Base-by-base conservation (phyloP, 2,888 invertebrate genomes). In the Drosophila paramelanica region DNA sequence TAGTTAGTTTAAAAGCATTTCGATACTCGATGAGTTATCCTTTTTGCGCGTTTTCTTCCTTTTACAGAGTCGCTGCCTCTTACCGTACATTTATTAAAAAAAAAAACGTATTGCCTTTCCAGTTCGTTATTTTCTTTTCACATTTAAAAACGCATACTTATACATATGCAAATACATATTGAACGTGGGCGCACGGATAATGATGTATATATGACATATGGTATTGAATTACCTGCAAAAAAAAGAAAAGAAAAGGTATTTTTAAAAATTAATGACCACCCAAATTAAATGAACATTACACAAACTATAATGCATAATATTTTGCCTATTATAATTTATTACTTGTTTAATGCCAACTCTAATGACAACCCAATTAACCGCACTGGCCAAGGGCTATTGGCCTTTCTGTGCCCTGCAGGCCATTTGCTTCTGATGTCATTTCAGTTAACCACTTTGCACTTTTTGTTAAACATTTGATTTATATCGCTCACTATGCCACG, bases 381-480 rank as follows among this genome's bases (percentile, higher is more conserved):
- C 14, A 23, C 23, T 4, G 23, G 23, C 23, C 23, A 23, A 4
- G 23, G 23, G 23, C 23, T 23, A 23, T 23, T 23, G 20, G 25
- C 20, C 27, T 27, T 38, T 17, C 46, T 10, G 8, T 7, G 23
- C 33, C 53, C 11, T 14, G 23, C 45, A n/a, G 25, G 3, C 56
- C 47, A 27, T 39, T 47, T 20, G 56, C 45, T 31, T 61, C 67
- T 68, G 68, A 67, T 68, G 73, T 67, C 73, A 67, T 77, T 82
- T 65, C 67, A 67, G 66, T 73, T 72, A 73, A 70, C 67, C 77
- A 79, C 76, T 84, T 78, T 73, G 81, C 79, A 81, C 81, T 78
- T 81, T 81, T 77, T 79, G 50, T 69, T 84, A 81, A 81, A 77
- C 77, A 84, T 77, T 81, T 81, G 81, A 81, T 84, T 81, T 81